Evolutionary conservation across 2,797 vertebrate genomes (phyloP).

Genomic region (Pogonophryne albipinna): DNA sequence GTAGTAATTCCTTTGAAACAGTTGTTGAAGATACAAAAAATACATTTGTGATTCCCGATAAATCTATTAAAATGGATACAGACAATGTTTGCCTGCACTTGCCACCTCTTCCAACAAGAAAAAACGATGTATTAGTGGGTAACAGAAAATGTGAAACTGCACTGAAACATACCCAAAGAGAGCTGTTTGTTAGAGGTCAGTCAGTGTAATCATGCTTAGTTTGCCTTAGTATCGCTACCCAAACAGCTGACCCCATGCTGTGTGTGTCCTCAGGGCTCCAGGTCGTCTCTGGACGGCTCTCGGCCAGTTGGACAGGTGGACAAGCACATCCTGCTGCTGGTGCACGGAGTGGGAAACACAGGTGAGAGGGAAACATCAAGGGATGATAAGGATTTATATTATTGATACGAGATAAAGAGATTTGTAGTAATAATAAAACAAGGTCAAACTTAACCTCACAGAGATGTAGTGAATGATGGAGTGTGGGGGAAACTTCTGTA

Average conservation of each 20-base stretch:
- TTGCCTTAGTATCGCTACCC: background rate
- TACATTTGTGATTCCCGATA: background rate
- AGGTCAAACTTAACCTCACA: background rate
- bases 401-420: background rate
- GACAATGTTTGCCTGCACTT: background rate
- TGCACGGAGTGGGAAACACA: constrained; percentile 95
- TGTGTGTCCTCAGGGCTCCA: constrained; percentile 84
- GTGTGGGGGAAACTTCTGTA: too few species aligned
- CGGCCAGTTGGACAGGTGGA: constrained; percentile 95
- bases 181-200: background rate
- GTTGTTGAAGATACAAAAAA: too few species aligned
- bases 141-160: background rate
- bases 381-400: background rate
- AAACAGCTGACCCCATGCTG: background rate
- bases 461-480: background rate
- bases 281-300: constrained; percentile 89
- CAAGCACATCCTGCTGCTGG: constrained; percentile 96
- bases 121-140: background rate
- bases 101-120: background rate
- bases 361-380: constrained; percentile 78
- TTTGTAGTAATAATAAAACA: background rate
- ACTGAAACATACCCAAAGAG: background rate
- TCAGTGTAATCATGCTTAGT: background rate
- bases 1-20: too few species aligned
- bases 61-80: background rate